These are phyloP conservation scores for Speoplatyrhinus poulsoni DNA, from an alignment of 2,113 vertebrate species.

Conservation along the genomic window DNA sequence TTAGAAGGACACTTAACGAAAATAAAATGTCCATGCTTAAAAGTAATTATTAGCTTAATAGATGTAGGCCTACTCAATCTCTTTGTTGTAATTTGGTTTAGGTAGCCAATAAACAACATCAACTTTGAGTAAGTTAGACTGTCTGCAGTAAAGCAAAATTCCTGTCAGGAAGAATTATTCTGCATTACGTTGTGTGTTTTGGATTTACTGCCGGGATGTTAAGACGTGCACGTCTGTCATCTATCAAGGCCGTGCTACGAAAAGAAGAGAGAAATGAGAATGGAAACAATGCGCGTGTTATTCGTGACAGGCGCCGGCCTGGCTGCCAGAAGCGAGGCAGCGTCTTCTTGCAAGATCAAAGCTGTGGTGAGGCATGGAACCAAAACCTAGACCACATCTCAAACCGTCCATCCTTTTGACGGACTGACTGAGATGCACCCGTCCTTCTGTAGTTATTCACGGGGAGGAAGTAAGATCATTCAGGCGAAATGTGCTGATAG, in stretches of 20 bases:
- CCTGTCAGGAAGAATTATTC: conserved; percentile 1
- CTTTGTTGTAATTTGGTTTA: conserved; percentile 44
- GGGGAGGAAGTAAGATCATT: no score
- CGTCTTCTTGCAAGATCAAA: conserved; percentile 37
- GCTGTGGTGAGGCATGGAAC: background rate
- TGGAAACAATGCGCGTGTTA: conserved; percentile 14
- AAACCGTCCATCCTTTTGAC: conserved; percentile 1
- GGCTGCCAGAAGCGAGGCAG: conserved; percentile 31
- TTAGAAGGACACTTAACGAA: conserved; percentile 24
- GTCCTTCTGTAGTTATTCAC: background rate
- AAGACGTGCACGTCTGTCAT: background rate
- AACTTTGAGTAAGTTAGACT: background rate
- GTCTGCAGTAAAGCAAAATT: background rate
- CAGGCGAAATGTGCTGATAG: background rate
- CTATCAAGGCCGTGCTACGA: conserved; percentile 6
- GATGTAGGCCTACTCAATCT: background rate
- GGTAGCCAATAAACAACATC: background rate
- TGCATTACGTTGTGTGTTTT: background rate
- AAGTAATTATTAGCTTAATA: background rate
- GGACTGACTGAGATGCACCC: conserved; percentile 1
- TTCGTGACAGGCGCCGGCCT: conserved; percentile 26
- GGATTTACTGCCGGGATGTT: conserved; percentile 5
- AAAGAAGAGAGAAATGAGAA: conserved; percentile 4
- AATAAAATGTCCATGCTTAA: conserved; percentile 33
- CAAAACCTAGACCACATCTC: background rate